These are phyloP conservation scores for Phengaris arion DNA, from an alignment of 2,888 invertebrate genomes.

Conservation along the genomic window DNA sequence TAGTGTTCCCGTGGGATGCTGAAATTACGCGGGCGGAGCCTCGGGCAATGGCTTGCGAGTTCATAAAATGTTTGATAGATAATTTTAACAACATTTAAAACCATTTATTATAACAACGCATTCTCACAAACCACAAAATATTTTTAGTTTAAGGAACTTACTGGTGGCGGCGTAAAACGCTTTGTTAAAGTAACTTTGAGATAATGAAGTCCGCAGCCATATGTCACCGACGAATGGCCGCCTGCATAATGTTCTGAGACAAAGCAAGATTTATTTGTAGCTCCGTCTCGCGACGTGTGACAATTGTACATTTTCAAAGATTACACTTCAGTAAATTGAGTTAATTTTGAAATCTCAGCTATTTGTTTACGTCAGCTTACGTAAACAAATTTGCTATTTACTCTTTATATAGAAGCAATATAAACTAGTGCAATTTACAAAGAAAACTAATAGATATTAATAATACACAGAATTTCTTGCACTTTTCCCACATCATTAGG, in stretches of 20 bases:
- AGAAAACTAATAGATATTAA: too few relatives aligned
- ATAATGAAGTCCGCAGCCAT: constrained; percentile 31
- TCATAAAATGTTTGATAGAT: too few relatives aligned
- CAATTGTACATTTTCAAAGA: constrained; percentile 26
- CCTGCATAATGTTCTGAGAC: constrained; percentile 63
- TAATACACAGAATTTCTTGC: too few relatives aligned
- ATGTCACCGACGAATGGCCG: constrained; percentile 35
- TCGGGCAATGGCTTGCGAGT: too few relatives aligned
- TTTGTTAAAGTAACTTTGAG: constrained; percentile 13
- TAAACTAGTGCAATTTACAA: too few relatives aligned
- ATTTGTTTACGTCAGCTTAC: constrained; percentile 3
- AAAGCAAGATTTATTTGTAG: constrained; percentile 63
- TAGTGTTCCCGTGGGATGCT: too few relatives aligned
- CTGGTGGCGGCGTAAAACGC: background rate
- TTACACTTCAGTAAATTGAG: constrained; percentile 23
- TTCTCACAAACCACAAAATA: background rate
- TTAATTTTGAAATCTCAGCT: constrained; percentile 11
- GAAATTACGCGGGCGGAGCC: too few relatives aligned
- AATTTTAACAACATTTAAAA: too few relatives aligned
- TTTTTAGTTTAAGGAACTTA: background rate
- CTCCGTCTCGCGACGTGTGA: constrained; percentile 15
- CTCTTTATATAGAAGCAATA: background rate
- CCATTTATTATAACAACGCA: background rate
- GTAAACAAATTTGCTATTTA: background rate
- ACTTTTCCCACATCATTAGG: too few relatives aligned